Evolutionary conservation across 2,797 vertebrate species (phyloP).

Genomic region (Helicolenus hilgendorfi): DNA sequence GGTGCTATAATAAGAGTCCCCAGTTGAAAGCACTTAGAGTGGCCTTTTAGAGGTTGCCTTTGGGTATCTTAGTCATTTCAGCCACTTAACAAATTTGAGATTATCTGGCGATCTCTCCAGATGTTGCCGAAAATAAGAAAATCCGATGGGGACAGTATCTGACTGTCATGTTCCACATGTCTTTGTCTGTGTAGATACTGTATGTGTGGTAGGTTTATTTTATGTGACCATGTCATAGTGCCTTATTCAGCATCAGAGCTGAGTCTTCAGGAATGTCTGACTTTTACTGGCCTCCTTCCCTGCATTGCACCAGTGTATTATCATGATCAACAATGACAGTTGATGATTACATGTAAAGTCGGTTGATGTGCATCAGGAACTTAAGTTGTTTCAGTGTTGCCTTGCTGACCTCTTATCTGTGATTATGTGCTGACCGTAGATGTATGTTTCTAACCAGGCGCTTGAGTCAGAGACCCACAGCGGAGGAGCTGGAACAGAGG

Average conservation of each 20-base stretch:
- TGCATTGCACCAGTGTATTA: constrained; percentile 21
- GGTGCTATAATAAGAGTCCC: constrained; percentile 42
- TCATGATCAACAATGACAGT: constrained; percentile 12
- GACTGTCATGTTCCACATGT: not conserved
- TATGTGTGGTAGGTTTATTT: not conserved
- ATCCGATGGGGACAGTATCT: not conserved
- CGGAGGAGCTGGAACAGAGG: constrained; percentile 98
- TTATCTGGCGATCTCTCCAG: constrained; percentile 18
- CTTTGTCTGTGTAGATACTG: not conserved
- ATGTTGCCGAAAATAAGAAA: not conserved
- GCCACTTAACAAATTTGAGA: constrained; percentile 9
- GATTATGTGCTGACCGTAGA: constrained; percentile 38
- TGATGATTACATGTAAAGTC: not conserved
- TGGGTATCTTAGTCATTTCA: constrained; percentile 24
- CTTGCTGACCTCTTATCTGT: constrained; percentile 10
- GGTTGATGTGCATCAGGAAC: not conserved
- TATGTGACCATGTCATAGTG: constrained; percentile 13
- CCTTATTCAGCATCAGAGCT: constrained; percentile 18
- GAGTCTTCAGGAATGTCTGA: constrained; percentile 21
- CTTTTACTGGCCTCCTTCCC: not conserved
- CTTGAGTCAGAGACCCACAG: constrained; percentile 98
- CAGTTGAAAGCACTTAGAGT: constrained; percentile 30
- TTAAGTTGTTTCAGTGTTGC: not conserved
- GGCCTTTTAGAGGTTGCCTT: constrained; percentile 46
- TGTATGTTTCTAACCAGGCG: constrained; percentile 91